Percentiles rank a stretch among this genome's conserved stretches.
phyloP scores from a whole-genome alignment of 1,140 invertebrate genomes.

The Drosophila athabasca region DNA sequence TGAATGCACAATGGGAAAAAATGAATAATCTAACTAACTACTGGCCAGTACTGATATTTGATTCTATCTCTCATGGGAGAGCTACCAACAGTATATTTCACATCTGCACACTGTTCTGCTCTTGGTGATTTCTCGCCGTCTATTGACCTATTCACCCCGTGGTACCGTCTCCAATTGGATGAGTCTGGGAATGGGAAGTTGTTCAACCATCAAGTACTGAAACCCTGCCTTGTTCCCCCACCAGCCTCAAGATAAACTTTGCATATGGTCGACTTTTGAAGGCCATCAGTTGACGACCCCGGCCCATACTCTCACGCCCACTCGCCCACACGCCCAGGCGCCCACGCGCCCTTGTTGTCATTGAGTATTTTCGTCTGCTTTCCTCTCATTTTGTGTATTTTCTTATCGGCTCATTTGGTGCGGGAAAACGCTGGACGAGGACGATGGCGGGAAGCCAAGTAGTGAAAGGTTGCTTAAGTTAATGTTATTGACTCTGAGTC shows the following conservation, averaged over 20 bases:
- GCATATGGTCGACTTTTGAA: constrained; percentile 4
- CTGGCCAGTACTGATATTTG: no score
- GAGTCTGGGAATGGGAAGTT: no score
- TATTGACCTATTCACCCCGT: no score
- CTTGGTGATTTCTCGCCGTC: no score
- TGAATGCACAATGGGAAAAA: no score
- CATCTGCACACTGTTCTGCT: no score
- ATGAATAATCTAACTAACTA: no score
- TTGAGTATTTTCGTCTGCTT: no score
- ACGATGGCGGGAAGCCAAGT: constrained; percentile 1
- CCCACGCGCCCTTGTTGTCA: not conserved
- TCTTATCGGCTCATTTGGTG: constrained; percentile 11
- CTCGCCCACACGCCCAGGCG: not conserved
- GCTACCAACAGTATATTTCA: no score
- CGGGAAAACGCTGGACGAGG: not conserved
- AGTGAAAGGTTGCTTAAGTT: constrained; percentile 50
- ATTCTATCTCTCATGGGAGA: no score
- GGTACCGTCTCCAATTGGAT: no score
- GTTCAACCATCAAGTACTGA: no score
- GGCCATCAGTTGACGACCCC: not conserved
- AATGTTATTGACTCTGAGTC: constrained; percentile 55
- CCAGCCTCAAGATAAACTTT: constrained; percentile 1
- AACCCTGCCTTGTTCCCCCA: not conserved
- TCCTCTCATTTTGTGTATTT: not conserved
- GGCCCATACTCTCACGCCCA: not conserved